Evolutionary conservation across 2,888 invertebrate genomes (phyloP), one percentile per base, ranked within the genome.

Genomic region (Dasysyrphus tricinctus): DNA sequence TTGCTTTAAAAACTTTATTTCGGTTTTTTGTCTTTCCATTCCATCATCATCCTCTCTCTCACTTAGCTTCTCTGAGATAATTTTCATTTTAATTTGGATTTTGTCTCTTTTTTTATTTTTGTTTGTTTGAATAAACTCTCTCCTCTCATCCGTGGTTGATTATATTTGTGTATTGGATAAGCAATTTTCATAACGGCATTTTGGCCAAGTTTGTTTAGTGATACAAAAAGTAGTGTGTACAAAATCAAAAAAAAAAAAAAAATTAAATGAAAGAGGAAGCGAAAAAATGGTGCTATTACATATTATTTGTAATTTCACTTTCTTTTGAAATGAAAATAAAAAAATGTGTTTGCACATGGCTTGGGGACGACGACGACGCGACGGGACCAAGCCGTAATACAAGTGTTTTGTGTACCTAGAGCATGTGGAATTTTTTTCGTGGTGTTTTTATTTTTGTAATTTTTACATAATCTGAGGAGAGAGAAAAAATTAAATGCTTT

Each of bases 241-340:
- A 44, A 44, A 42, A 42, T 11, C 51, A 67, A 54, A 54, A 42
- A 70, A 59, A 61, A 72, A 59, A 61, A 72, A 56, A 29, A 29
- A 39, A 29, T 12, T 37, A 77, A 77, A 51, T 34, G 19, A 65
- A 67, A 80, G 84, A 76, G 84, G 76, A 85, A 85, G 84, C 59
- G 61, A 67, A 79, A 85, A 67, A 84, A 57, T 56, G 24, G 72
- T 70, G 56, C 63, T 70, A 85, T 81, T 85, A 81, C 85, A 85
- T 81, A 80, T 65, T 65, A 47, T 81, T 85, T 85, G 77, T 85
- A 85, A 78, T 85, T 81, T 85, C 85, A 81, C 85, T 81, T 85
- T 85, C 85, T 85, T 85, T 77, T 81, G 44, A 77, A 49, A 54
- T n/a, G 1, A 37, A 29, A 19, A 51, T 5, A 63, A 32, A 76